These are phyloP conservation scores for Rhingia campestris DNA, from an alignment of 2,888 invertebrate species.

Conservation along the genomic window DNA sequence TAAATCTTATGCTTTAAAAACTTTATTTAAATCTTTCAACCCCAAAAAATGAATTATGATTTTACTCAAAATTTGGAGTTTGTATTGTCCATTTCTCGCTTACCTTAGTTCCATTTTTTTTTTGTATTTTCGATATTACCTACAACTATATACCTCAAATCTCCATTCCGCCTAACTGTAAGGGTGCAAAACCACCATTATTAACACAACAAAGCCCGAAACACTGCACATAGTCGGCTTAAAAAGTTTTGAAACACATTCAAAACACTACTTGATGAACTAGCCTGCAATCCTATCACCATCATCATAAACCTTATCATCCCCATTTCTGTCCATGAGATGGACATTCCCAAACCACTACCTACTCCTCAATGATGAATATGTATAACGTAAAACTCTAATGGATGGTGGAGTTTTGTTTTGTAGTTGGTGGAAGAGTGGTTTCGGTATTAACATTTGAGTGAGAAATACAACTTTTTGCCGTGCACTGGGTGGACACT, in stretches of 20 bases:
- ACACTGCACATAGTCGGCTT: constrained; percentile 40
- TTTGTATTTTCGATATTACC: not conserved
- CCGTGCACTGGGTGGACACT: not conserved
- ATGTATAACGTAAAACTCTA: constrained; percentile 15
- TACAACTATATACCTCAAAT: not conserved
- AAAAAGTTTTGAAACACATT: constrained; percentile 45
- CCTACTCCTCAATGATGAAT: constrained; percentile 5
- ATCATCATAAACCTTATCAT: constrained; percentile 40
- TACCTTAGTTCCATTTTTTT: not conserved
- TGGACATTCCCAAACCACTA: constrained; percentile 7
- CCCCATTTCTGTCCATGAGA: constrained; percentile 16
- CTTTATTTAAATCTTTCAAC: constrained; percentile 50
- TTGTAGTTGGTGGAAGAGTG: constrained; percentile 7
- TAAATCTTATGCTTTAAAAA: constrained; percentile 33
- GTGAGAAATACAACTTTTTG: constrained; percentile 16
- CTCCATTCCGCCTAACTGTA: not conserved
- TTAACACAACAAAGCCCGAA: constrained; percentile 19
- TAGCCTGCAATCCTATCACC: constrained; percentile 4
- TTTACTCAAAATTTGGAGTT: constrained; percentile 30
- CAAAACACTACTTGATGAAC: constrained; percentile 24
- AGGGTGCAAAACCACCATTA: not conserved
- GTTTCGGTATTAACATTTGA: constrained; percentile 2
- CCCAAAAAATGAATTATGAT: constrained; percentile 31
- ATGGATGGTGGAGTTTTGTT: constrained; percentile 19
- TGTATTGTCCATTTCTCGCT: constrained; percentile 3